Evolutionary conservation across 2,113 vertebrate species (phyloP).

Genomic region (Fukomys damarensis): DNA sequence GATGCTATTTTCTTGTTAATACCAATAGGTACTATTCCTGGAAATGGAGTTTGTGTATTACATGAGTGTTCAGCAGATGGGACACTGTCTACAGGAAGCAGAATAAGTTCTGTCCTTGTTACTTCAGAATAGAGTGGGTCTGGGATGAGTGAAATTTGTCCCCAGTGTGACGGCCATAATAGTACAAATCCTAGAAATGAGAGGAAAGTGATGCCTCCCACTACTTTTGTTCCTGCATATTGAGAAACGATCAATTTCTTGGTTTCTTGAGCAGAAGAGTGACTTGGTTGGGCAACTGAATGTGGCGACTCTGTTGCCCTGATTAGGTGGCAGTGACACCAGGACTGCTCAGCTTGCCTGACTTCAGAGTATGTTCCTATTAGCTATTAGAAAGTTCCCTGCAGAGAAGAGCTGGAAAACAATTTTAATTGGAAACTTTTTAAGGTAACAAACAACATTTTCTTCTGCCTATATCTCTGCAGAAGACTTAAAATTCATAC

Average conservation of each 20-base stretch:
- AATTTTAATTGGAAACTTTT: slow-evolving; percentile 37
- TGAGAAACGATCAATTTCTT: not conserved
- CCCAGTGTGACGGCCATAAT: not conserved
- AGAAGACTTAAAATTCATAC: not conserved
- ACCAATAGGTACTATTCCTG: slow-evolving; percentile 55
- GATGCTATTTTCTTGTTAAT: slow-evolving; percentile 73
- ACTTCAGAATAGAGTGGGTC: not conserved
- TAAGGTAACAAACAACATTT: slow-evolving; percentile 34
- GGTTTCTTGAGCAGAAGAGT: not conserved
- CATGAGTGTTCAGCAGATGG: slow-evolving; percentile 72
- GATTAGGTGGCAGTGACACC: not conserved
- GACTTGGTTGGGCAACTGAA: not conserved
- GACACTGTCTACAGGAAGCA: slow-evolving; percentile 3
- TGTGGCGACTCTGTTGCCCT: not conserved
- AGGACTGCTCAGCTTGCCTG: not conserved
- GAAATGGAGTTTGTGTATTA: slow-evolving; percentile 74
- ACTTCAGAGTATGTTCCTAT: not conserved
- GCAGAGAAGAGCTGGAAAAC: slow-evolving; percentile 21
- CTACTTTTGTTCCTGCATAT: not conserved
- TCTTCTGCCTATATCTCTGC: not conserved
- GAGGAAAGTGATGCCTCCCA: not conserved
- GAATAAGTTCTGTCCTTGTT: not conserved
- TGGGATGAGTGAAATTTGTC: not conserved
- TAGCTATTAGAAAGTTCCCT: slow-evolving; percentile 25
- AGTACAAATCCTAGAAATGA: not conserved